These are phyloP conservation scores for Ceratothoa steindachneri DNA, from an alignment of 2,888 invertebrate species.

Conservation along the genomic window DNA sequence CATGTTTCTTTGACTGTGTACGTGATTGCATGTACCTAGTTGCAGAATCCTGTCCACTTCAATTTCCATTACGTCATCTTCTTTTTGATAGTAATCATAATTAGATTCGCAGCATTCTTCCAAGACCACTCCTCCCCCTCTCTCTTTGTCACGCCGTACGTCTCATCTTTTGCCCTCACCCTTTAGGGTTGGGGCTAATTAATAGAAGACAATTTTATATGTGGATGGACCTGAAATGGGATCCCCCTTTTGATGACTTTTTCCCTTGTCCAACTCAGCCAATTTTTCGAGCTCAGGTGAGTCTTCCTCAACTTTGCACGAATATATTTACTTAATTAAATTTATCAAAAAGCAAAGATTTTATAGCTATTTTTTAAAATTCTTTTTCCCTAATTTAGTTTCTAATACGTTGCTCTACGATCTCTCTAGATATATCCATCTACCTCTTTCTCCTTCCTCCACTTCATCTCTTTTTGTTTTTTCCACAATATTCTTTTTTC, in stretches of 20 bases:
- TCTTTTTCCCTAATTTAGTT: neutral
- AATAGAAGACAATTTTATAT: neutral
- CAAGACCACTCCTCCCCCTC: too few relatives aligned
- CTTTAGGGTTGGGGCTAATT: neutral
- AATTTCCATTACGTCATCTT: neutral
- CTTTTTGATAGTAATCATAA: neutral
- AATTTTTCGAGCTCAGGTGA: neutral
- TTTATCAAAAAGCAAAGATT: neutral
- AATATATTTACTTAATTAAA: neutral
- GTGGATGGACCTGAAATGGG: neutral
- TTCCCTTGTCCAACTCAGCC: neutral
- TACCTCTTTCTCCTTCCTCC: too few relatives aligned
- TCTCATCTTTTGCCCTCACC: too few relatives aligned
- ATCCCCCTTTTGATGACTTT: neutral
- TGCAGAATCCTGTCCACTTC: too few relatives aligned
- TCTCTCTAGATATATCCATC: too few relatives aligned
- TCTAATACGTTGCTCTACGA: neutral
- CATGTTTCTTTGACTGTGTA: too few relatives aligned
- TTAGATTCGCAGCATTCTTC: too few relatives aligned
- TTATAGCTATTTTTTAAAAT: neutral
- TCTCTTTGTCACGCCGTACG: too few relatives aligned
- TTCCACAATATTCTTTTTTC: neutral
- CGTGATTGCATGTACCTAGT: too few relatives aligned
- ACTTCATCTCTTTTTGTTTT: too few relatives aligned
- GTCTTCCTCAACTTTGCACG: neutral